These are phyloP conservation scores for Anthrax anthrax DNA, from an alignment of 2,888 invertebrate genomes.

Conservation along the genomic window DNA sequence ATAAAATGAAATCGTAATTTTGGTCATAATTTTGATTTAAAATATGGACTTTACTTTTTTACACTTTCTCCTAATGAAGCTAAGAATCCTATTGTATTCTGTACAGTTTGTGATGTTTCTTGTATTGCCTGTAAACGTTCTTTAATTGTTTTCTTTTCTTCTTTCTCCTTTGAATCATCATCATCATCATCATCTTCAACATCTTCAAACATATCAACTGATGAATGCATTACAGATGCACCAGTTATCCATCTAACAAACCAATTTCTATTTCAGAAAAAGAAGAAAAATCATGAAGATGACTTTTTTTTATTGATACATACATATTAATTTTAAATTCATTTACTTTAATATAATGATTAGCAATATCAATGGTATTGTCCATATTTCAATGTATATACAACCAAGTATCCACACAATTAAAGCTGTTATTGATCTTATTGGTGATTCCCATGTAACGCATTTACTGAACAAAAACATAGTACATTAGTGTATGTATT, in stretches of 20 bases:
- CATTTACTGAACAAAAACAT: conserved; percentile 70
- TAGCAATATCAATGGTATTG: conserved; percentile 73
- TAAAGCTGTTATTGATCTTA: conserved; percentile 71
- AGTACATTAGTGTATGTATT: too few species aligned
- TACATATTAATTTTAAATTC: neutral
- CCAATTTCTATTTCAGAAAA: conserved; percentile 36
- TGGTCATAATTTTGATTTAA: neutral
- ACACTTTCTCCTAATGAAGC: conserved; percentile 88
- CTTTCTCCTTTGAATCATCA: conserved; percentile 84
- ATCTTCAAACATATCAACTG: conserved; percentile 41
- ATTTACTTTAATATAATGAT: conserved; percentile 57
- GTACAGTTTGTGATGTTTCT: conserved; percentile 93
- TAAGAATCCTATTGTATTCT: conserved; percentile 86
- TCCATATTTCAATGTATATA: conserved; percentile 91
- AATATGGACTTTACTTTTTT: conserved; percentile 56
- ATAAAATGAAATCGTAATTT: too few species aligned
- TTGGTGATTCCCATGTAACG: conserved; percentile 91
- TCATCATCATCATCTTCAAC: conserved; percentile 72
- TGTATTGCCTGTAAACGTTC: conserved; percentile 90
- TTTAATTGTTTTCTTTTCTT: conserved; percentile 89
- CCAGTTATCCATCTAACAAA: conserved; percentile 31
- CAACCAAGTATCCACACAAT: conserved; percentile 74
- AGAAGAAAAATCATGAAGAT: too few species aligned
- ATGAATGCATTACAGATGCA: conserved; percentile 18
- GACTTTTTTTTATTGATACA: neutral